Conservation (phyloP, 23 tunicate species). For the Ciona savignyi region DNA sequence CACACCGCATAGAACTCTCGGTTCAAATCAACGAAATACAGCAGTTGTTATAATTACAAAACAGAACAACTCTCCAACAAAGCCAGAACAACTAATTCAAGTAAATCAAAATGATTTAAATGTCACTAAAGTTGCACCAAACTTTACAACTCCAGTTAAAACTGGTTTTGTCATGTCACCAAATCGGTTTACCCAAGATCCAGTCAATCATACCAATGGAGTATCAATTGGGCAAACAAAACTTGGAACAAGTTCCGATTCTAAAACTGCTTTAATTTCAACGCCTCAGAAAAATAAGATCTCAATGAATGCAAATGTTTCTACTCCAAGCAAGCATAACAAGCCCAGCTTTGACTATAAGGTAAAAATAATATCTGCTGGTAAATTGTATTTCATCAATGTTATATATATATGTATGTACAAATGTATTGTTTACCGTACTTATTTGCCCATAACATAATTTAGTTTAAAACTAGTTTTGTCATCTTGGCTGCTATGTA, state of each 20-base stretch:
- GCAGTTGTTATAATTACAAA: neutral
- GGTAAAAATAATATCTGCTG: too few species aligned
- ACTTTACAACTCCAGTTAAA: constrained; percentile 40
- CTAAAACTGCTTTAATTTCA: neutral
- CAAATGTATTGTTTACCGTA: too few species aligned
- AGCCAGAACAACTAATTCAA: neutral
- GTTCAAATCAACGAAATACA: neutral
- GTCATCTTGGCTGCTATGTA: too few species aligned
- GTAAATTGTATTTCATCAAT: too few species aligned
- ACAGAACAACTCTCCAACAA: neutral
- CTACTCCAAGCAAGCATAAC: constrained; percentile 20
- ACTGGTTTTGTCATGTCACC: constrained; percentile 52
- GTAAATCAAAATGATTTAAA: neutral
- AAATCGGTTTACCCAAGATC: neutral
- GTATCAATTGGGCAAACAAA: neutral
- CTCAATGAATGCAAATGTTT: too few species aligned
- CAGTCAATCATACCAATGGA: neutral
- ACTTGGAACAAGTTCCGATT: neutral
- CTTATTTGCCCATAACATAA: too few species aligned
- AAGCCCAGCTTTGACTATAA: constrained; percentile 21
- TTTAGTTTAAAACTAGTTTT: too few species aligned
- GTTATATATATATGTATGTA: too few species aligned
- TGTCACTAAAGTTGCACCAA: constrained; percentile 36
- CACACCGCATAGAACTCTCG: neutral
- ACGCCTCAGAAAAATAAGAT: neutral